These are phyloP conservation scores for Sinosuthora webbiana DNA, from an alignment of 2,113 vertebrate genomes.

Conservation along the genomic window DNA sequence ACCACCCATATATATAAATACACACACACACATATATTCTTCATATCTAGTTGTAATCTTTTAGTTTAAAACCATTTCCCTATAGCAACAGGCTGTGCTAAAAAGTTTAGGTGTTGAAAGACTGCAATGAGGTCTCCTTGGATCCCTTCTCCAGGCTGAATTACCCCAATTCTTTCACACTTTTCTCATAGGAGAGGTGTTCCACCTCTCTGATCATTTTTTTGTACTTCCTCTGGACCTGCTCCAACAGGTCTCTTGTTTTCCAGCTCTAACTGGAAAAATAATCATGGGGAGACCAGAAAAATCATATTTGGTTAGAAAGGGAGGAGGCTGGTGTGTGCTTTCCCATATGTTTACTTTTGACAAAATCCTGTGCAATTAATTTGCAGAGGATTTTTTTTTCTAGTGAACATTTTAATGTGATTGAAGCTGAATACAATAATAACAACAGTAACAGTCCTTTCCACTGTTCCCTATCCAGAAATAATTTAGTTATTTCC, in stretches of 20 bases:
- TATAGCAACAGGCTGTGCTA: not conserved
- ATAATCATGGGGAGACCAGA: rapidly evolving
- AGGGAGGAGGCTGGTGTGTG: not conserved
- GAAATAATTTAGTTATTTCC: not conserved
- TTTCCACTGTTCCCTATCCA: not conserved
- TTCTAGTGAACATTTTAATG: not conserved
- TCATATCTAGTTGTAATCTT: not conserved
- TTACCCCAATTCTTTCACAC: not conserved
- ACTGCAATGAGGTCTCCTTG: not conserved
- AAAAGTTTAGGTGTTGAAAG: not conserved
- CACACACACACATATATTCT: not conserved
- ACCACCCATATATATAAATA: not conserved
- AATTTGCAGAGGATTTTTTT: not conserved
- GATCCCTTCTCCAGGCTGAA: not conserved
- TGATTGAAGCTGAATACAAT: not conserved
- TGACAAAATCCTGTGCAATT: not conserved
- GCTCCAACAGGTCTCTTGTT: not conserved
- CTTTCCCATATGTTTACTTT: not conserved
- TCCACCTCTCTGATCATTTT: not conserved
- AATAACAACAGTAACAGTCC: not conserved
- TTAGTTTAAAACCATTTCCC: not conserved
- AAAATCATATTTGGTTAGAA: not conserved
- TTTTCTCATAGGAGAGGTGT: not conserved
- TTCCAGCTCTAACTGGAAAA: not conserved
- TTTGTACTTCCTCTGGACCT: not conserved